Percentiles rank a stretch among this genome's conserved stretches.
These are phyloP conservation scores for Temnothorax rugatulus DNA, from an alignment of 2,888 invertebrate genomes.

Conservation along the genomic window DNA sequence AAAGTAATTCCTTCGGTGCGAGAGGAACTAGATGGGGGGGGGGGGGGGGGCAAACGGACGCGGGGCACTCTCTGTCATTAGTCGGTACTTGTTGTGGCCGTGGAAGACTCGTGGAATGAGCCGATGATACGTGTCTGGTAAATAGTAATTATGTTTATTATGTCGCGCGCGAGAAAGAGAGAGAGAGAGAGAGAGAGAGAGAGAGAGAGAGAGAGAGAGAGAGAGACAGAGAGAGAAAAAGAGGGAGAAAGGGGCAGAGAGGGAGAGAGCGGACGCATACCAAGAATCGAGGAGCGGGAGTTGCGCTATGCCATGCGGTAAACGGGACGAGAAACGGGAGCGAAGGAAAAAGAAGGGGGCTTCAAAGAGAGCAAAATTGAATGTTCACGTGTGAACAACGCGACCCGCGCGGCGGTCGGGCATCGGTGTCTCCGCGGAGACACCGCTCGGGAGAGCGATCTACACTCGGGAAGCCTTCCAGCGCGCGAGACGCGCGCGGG, in stretches of 20 bases:
- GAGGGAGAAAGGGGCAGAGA: neutral
- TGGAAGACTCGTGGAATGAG: constrained; percentile 65
- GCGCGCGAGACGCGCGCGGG: constrained; percentile 56
- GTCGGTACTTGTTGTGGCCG: constrained; percentile 60
- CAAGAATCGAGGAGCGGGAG: constrained; percentile 14
- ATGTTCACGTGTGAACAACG: constrained; percentile 82
- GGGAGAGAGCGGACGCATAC: constrained; percentile 43
- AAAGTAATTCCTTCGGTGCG: constrained; percentile 34
- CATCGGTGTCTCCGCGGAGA: constrained; percentile 66
- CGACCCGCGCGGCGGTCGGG: constrained; percentile 73
- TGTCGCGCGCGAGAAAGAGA: constrained; percentile 48
- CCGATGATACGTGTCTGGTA: constrained; percentile 78
- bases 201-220: no score
- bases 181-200: neutral
- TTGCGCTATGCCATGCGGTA: constrained; percentile 26
- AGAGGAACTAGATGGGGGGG: constrained; percentile 25
- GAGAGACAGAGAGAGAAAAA: no score
- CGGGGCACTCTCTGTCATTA: constrained; percentile 79
- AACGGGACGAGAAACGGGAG: constrained; percentile 33
- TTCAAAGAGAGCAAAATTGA: constrained; percentile 77
- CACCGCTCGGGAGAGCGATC: constrained; percentile 51
- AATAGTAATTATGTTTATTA: constrained; percentile 77
- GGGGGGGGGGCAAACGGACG: constrained; percentile 34
- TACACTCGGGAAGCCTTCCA: constrained; percentile 52
- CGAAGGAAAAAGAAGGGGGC: neutral